Conservation (phyloP, 2,888 invertebrate species). For the Dorcus hopei region DNA sequence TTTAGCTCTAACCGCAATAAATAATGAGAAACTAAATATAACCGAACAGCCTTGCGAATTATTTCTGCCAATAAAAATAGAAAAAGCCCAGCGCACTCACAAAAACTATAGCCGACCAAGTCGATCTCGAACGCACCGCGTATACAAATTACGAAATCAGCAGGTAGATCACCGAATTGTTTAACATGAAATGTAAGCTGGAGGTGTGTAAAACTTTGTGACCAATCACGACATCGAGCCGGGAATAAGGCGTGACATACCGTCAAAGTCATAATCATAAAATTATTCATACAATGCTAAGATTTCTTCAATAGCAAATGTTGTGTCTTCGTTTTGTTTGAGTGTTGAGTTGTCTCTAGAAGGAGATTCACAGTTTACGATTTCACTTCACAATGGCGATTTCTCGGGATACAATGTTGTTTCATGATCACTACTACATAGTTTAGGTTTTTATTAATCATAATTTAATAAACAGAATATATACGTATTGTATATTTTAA, state of each 20-base stretch:
- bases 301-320: constrained; percentile 2
- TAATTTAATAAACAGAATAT: no score
- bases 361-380: no score
- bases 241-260: constrained; percentile 34
- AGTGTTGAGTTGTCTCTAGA: no score
- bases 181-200: constrained; percentile 29
- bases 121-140: constrained; percentile 17
- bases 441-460: no score
- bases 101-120: constrained; percentile 19
- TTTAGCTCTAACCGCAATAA: constrained; percentile 24
- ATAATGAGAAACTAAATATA: constrained; percentile 32
- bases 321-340: not conserved
- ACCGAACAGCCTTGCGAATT: constrained; percentile 31
- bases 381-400: no score
- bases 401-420: no score
- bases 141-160: not conserved
- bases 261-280: constrained; percentile 28
- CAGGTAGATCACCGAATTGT: constrained; percentile 32
- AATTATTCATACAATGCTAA: constrained; percentile 11
- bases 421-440: no score
- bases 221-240: constrained; percentile 29
- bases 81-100: constrained; percentile 21
- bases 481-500: no score
- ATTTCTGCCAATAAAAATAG: constrained; percentile 29
- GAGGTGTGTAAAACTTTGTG: constrained; percentile 35